Evolutionary conservation across 1,140 invertebrate genomes (phyloP).

Genomic region (Drosophila lini): DNA sequence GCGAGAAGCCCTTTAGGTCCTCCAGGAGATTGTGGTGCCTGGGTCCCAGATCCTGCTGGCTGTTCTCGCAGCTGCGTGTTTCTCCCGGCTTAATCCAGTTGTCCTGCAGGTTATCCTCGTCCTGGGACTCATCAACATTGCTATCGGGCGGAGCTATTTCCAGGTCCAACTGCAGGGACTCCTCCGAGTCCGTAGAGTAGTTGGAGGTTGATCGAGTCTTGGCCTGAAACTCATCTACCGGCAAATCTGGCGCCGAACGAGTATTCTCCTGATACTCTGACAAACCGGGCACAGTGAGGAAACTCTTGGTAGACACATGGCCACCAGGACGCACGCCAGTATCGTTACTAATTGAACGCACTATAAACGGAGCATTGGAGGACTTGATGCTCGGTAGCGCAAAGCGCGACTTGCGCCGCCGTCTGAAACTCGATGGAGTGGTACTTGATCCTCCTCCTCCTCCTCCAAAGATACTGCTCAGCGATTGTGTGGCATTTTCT

Average conservation of each 20-base stretch:
- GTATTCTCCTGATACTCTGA: constrained; percentile 62
- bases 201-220: constrained; percentile 31
- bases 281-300: constrained; percentile 52
- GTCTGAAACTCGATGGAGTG: constrained; percentile 15
- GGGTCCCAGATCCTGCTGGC: constrained; percentile 53
- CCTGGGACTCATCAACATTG: constrained; percentile 45
- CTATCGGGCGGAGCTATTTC: constrained; percentile 43
- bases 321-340: constrained; percentile 47
- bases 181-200: constrained; percentile 63
- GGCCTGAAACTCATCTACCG: constrained; percentile 37
- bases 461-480: constrained; percentile 57
- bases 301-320: constrained; percentile 27
- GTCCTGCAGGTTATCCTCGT: constrained; percentile 60
- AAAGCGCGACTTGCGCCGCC: constrained; percentile 56
- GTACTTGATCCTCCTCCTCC: constrained; percentile 21
- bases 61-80: constrained; percentile 67
- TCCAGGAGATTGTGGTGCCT: constrained; percentile 66
- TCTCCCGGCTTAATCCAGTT: constrained; percentile 82
- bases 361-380: constrained; percentile 69
- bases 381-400: constrained; percentile 26
- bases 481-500: constrained; percentile 68
- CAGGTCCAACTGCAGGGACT: constrained; percentile 53
- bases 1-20: constrained; percentile 70
- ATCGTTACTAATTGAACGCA: constrained; percentile 86
- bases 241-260: constrained; percentile 58